Percentiles rank a stretch among this genome's conserved stretches.
Conservation (phyloP, 1,140 invertebrate species). For the Nixonia krombeini region DNA sequence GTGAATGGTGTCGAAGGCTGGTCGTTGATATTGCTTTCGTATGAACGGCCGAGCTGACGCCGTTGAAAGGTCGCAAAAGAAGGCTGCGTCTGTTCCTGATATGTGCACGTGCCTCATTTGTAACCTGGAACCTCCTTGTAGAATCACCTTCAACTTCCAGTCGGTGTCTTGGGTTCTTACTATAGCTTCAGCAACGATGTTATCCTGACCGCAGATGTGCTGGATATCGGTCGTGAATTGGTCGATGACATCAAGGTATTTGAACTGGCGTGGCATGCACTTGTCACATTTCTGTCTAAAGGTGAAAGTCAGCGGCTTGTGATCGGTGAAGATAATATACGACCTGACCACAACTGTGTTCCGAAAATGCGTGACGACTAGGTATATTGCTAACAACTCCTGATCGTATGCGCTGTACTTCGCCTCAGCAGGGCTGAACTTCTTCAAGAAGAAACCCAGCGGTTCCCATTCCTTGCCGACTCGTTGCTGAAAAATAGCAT, state of each 20-base stretch:
- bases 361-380: slow-evolving; percentile 49
- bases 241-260: slow-evolving; percentile 52
- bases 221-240: slow-evolving; percentile 60
- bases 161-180: background rate
- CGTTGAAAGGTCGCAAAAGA: slow-evolving; percentile 17
- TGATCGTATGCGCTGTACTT: slow-evolving; percentile 57
- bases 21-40: slow-evolving; percentile 1
- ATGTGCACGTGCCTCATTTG: background rate
- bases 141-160: background rate
- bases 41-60: slow-evolving; percentile 19
- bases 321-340: slow-evolving; percentile 57
- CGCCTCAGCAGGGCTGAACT: slow-evolving; percentile 47
- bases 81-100: background rate
- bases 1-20: slow-evolving; percentile 7
- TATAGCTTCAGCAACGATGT: slow-evolving; percentile 48
- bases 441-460: slow-evolving; percentile 60
- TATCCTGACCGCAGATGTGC: slow-evolving; percentile 52
- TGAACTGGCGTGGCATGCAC: slow-evolving; percentile 46
- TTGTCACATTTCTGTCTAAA: slow-evolving; percentile 46
- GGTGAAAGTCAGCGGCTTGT: slow-evolving; percentile 25
- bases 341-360: slow-evolving; percentile 46
- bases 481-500: background rate
- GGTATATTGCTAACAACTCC: slow-evolving; percentile 48
- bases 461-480: slow-evolving; percentile 12
- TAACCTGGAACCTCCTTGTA: background rate